phyloP scores from a whole-genome alignment of 2,797 vertebrate genomes.

The Chelon auratus region DNA sequence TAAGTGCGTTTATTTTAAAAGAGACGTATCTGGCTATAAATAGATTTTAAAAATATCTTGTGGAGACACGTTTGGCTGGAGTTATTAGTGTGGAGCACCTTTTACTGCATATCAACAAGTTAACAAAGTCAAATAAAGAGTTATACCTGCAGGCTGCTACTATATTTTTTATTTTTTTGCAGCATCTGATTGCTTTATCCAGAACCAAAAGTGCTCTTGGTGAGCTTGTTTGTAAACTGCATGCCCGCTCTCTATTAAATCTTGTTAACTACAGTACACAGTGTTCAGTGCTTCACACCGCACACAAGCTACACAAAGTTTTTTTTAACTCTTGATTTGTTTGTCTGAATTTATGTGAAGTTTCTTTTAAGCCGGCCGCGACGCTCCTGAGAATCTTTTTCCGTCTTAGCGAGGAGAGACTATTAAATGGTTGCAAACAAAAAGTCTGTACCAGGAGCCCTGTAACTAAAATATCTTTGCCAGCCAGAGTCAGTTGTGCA shows the following conservation, averaged over 20 bases:
- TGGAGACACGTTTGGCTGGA: conserved; percentile 33
- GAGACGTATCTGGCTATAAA: conserved; percentile 20
- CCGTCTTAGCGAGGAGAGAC: too few relatives aligned
- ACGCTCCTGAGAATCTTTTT: too few relatives aligned
- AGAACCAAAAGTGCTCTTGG: too few relatives aligned
- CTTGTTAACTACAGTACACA: not conserved
- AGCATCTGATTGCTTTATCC: too few relatives aligned
- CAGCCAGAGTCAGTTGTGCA: conserved; percentile 20
- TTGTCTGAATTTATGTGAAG: too few relatives aligned
- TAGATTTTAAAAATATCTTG: conserved; percentile 15
- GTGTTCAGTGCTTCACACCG: not conserved
- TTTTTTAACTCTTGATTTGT: too few relatives aligned
- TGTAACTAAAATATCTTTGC: conserved; percentile 52
- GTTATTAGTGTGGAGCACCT: conserved; percentile 3
- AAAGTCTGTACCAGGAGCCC: conserved; percentile 8
- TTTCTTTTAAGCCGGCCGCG: too few relatives aligned
- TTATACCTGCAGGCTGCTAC: too few relatives aligned
- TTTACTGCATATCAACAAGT: not conserved
- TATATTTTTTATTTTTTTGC: too few relatives aligned
- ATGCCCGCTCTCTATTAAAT: not conserved
- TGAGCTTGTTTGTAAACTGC: too few relatives aligned
- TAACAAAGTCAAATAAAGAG: not conserved
- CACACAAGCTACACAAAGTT: too few relatives aligned
- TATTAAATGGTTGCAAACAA: conserved; percentile 9
- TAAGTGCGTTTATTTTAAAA: not conserved